phyloP scores from a whole-genome alignment of 2,113 vertebrate species.

The Aepyceros melampus region DNA sequence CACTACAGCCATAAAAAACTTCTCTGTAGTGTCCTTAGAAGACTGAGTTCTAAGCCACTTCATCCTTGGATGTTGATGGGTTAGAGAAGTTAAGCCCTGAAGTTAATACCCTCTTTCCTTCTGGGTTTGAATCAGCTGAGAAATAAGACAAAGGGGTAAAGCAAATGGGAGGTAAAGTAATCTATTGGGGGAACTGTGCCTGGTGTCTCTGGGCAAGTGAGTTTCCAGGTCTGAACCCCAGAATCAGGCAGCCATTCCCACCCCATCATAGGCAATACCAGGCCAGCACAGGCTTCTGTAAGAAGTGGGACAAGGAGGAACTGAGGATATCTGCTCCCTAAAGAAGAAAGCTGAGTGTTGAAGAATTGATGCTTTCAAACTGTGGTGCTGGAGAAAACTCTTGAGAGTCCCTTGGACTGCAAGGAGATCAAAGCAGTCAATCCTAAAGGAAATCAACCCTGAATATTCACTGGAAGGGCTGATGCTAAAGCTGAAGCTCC shows the following conservation, averaged over 20 bases:
- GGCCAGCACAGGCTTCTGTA: background rate
- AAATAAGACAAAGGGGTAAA: background rate
- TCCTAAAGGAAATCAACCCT: background rate
- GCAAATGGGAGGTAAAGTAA: background rate
- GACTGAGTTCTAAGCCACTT: background rate
- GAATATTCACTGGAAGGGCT: background rate
- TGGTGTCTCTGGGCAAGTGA: background rate
- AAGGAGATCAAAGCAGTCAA: background rate
- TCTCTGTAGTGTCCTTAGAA: background rate
- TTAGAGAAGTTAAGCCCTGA: background rate
- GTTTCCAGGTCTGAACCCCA: background rate
- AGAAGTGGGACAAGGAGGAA: background rate
- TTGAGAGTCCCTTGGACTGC: background rate
- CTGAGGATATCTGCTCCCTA: background rate
- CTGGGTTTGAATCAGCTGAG: background rate
- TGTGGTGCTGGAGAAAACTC: background rate
- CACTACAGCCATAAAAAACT: background rate
- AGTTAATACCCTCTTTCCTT: background rate
- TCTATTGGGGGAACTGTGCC: background rate
- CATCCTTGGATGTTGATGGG: background rate
- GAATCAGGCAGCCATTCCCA: background rate
- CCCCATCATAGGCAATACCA: background rate
- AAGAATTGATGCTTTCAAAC: background rate
- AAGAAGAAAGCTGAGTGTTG: background rate
- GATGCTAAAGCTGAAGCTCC: background rate